Conservation (phyloP, 1,140 invertebrate genomes). For the Trichonephila clavata region DNA sequence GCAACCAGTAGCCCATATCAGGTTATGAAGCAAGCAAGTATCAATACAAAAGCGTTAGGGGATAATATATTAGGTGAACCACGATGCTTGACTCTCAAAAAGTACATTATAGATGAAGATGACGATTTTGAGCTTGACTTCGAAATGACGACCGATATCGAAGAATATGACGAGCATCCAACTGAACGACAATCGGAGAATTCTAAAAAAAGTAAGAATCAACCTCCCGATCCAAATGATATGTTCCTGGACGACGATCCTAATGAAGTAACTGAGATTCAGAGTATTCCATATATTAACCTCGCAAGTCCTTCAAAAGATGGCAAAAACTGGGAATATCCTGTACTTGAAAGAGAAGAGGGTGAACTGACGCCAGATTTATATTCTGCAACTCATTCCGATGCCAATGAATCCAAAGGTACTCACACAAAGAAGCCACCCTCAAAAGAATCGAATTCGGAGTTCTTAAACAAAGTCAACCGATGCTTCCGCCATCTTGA, state of each 20-base stretch:
- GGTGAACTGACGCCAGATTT: conserved; percentile 46
- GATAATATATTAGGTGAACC: conserved; percentile 22
- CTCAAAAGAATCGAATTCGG: background rate
- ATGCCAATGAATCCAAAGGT: background rate
- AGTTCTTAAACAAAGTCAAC: conserved; percentile 36
- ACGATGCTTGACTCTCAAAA: conserved; percentile 38
- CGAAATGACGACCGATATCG: background rate
- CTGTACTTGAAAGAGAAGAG: conserved; percentile 27
- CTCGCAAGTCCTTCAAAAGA: background rate
- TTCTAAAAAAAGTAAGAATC: background rate
- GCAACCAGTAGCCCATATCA: background rate
- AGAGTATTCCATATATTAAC: background rate
- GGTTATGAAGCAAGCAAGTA: background rate
- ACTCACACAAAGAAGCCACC: background rate
- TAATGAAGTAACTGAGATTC: background rate
- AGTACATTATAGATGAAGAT: background rate
- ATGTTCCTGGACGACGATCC: conserved; percentile 51
- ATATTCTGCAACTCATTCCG: background rate
- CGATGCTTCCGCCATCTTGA: conserved; percentile 17
- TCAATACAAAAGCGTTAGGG: background rate
- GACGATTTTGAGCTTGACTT: background rate
- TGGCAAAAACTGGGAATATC: background rate
- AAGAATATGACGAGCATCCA: background rate
- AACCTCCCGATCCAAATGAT: background rate
- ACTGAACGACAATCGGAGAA: background rate